phyloP scores from a whole-genome alignment of 2,113 vertebrate species.

The Atrichornis clamosus region DNA sequence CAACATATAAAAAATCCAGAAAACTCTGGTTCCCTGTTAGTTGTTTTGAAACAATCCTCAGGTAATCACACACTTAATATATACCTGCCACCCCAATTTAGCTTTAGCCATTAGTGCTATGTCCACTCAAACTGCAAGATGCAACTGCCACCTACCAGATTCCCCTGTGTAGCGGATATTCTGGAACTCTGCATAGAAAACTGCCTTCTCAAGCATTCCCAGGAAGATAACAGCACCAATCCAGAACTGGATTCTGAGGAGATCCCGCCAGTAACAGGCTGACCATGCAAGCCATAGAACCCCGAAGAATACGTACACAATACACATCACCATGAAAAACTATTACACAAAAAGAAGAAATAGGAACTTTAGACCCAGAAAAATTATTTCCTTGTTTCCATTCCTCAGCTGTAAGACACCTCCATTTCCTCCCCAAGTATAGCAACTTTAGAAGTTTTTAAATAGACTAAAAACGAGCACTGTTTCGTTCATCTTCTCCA shows the following conservation, averaged over 20 bases:
- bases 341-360: conserved; percentile 57
- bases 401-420: background rate
- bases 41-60: background rate
- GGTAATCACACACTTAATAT: background rate
- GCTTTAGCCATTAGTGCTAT: background rate
- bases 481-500: background rate
- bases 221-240: conserved; percentile 93
- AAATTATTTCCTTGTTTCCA: background rate
- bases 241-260: conserved; percentile 95
- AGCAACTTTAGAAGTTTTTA: background rate
- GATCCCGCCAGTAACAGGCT: conserved; percentile 91
- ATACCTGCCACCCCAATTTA: background rate
- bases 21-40: background rate
- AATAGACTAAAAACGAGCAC: background rate
- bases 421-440: background rate
- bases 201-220: conserved; percentile 93
- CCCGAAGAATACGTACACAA: conserved; percentile 91
- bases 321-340: conserved; percentile 98
- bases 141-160: conserved; percentile 74
- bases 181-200: conserved; percentile 96
- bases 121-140: background rate
- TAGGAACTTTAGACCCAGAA: background rate
- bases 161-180: conserved; percentile 90
- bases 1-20: background rate
- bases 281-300: conserved; percentile 92